Evolutionary conservation across 2,797 vertebrate genomes (phyloP).

Genomic region (Molossus alvarezi): DNA sequence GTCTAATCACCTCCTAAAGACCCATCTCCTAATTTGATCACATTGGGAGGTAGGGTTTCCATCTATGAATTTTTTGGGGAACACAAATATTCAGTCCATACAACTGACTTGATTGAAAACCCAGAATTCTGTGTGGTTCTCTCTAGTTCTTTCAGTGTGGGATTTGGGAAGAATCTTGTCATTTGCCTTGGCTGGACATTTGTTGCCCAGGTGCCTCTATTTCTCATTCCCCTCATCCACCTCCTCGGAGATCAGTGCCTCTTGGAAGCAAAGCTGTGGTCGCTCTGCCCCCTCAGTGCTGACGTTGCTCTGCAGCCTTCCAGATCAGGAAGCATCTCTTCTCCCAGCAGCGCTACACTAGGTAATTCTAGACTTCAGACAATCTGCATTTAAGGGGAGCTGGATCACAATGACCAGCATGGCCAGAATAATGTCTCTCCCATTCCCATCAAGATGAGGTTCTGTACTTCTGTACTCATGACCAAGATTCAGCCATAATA

Average conservation of each 20-base stretch:
- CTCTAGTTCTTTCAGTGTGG: neutral
- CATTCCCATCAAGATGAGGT: neutral
- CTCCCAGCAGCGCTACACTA: neutral
- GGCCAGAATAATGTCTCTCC: neutral
- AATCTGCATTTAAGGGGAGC: neutral
- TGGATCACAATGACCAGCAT: rapidly evolving
- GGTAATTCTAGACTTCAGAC: conserved; percentile 1
- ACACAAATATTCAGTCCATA: neutral
- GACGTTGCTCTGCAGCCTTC: rapidly evolving
- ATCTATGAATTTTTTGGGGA: neutral
- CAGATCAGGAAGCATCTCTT: neutral
- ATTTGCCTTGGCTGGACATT: too few species aligned
- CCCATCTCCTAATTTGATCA: neutral
- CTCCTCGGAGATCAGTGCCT: neutral
- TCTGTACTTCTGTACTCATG: neutral
- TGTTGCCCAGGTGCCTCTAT: neutral
- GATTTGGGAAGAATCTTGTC: too few species aligned
- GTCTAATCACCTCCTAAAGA: neutral
- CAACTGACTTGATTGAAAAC: neutral
- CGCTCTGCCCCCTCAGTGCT: rapidly evolving
- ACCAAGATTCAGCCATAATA: neutral
- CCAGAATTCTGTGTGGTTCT: neutral
- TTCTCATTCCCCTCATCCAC: too few species aligned
- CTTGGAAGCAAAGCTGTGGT: neutral
- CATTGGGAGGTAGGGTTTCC: neutral